phyloP scores from a whole-genome alignment of 2,888 invertebrate species.

The Coenonympha glycerion region DNA sequence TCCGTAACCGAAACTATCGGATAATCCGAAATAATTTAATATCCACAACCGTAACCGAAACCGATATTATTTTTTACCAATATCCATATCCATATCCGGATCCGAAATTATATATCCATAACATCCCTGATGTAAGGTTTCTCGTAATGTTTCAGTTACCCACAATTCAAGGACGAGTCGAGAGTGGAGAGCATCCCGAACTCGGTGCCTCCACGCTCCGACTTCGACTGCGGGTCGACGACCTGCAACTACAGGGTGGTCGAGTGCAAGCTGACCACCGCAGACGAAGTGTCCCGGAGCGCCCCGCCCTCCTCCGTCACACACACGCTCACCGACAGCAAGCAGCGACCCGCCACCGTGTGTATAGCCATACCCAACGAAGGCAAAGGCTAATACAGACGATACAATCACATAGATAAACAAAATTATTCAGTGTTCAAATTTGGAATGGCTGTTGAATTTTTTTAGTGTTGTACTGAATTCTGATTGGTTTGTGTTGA shows the following conservation, averaged over 20 bases:
- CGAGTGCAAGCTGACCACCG: slow-evolving; percentile 68
- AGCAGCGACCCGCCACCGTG: slow-evolving; percentile 67
- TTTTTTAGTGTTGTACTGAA: too few species aligned
- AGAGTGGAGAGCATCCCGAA: slow-evolving; percentile 60
- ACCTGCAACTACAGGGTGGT: slow-evolving; percentile 67
- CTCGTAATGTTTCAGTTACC: slow-evolving; percentile 53
- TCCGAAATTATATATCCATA: too few species aligned
- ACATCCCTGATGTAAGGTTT: too few species aligned
- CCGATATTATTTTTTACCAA: too few species aligned
- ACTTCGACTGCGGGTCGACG: slow-evolving; percentile 63
- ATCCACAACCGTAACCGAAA: too few species aligned
- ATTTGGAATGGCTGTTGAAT: slow-evolving; percentile 27
- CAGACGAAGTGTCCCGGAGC: slow-evolving; percentile 55
- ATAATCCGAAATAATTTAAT: too few species aligned
- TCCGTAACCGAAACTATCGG: too few species aligned
- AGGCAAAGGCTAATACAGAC: slow-evolving; percentile 64
- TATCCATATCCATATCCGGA: too few species aligned
- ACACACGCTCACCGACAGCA: slow-evolving; percentile 44
- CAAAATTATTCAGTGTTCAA: slow-evolving; percentile 33
- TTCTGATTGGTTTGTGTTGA: too few species aligned
- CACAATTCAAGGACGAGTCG: slow-evolving; percentile 63
- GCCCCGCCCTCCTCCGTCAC: slow-evolving; percentile 34
- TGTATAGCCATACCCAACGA: slow-evolving; percentile 77
- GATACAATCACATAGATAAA: slow-evolving; percentile 35
- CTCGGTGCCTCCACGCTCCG: slow-evolving; percentile 48